phyloP scores from a whole-genome alignment of 2,113 vertebrate species.

The Mesocricetus auratus region DNA sequence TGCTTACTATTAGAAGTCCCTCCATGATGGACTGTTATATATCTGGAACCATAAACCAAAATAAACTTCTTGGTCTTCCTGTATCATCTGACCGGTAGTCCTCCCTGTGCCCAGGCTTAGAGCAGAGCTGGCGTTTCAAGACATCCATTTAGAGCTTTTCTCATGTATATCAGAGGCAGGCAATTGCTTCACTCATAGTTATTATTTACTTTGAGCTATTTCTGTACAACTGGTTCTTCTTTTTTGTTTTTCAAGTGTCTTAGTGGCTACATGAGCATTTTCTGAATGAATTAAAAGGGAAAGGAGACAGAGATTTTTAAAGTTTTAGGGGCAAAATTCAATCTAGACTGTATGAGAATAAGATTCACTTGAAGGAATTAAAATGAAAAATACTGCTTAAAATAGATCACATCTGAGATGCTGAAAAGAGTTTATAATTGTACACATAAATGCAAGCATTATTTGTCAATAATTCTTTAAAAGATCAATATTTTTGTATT shows the following conservation, averaged over 20 bases:
- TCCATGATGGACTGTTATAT: too few relatives aligned
- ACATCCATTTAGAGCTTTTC: too few relatives aligned
- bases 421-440: neutral
- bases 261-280: neutral
- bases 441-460: neutral
- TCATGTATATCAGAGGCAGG: too few relatives aligned
- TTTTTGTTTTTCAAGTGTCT: neutral
- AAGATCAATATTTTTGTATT: neutral
- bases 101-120: too few relatives aligned
- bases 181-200: too few relatives aligned
- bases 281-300: conserved; percentile 50
- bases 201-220: too few relatives aligned
- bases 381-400: conserved; percentile 28
- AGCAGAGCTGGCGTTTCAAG: too few relatives aligned
- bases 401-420: neutral
- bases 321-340: conserved; percentile 26
- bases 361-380: conserved; percentile 15
- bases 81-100: too few relatives aligned
- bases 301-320: neutral
- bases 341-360: neutral
- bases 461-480: neutral
- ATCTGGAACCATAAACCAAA: neutral
- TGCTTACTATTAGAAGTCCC: neutral
- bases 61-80: neutral
- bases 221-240: neutral